These are phyloP conservation scores for Trichosurus vulpecula DNA, from an alignment of 2,797 vertebrate genomes.

Conservation along the genomic window DNA sequence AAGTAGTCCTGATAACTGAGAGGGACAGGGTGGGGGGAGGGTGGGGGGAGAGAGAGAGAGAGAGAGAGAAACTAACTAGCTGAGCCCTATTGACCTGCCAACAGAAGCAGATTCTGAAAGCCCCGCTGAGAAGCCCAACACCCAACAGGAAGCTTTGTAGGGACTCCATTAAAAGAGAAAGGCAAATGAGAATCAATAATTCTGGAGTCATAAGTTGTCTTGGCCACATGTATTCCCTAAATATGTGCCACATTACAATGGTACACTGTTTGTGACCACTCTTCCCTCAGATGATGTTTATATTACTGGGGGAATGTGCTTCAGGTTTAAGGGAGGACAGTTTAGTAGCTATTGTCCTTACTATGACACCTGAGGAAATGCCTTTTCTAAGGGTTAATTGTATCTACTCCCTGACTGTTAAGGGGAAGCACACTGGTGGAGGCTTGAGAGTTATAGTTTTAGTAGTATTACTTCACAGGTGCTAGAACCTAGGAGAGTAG, in stretches of 20 bases:
- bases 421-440: background rate
- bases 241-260: background rate
- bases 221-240: background rate
- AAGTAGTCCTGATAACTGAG: background rate
- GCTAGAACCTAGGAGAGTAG: background rate
- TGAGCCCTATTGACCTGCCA: background rate
- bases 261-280: background rate
- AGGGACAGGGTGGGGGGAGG: too few species aligned
- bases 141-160: background rate
- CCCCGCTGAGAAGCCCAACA: background rate
- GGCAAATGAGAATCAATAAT: background rate
- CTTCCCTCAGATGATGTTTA: background rate
- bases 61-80: too few species aligned
- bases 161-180: background rate
- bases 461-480: background rate
- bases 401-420: background rate
- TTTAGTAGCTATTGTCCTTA: background rate
- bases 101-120: background rate
- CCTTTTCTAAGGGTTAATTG: background rate
- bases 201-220: background rate
- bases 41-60: background rate
- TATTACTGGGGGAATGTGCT: background rate
- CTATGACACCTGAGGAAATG: background rate
- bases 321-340: background rate
- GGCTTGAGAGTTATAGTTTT: background rate